Evolutionary conservation across 2,797 vertebrate genomes (phyloP).

Genomic region (Crypturellus tataupa): DNA sequence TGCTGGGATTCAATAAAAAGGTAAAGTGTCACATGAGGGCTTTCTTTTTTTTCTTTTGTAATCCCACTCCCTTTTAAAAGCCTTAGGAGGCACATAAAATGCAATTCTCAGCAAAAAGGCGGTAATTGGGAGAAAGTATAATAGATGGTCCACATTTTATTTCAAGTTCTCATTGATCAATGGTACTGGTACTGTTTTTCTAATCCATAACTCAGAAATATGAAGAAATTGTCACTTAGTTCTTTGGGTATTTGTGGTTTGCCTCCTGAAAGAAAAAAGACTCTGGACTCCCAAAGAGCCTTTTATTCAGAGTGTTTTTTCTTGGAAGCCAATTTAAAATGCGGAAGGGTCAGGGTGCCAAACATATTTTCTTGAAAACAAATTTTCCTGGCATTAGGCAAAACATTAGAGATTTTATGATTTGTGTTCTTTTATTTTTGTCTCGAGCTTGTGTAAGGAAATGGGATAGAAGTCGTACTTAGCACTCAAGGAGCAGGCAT

Average conservation of each 20-base stretch:
- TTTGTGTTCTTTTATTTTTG: not conserved
- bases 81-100: constrained; percentile 47
- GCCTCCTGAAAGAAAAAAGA: not conserved
- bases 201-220: constrained; percentile 48
- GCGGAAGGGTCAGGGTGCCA: not conserved
- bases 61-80: not conserved
- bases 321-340: not conserved
- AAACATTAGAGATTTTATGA: not conserved
- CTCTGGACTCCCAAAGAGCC: not conserved
- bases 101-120: constrained; percentile 59
- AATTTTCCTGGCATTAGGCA: not conserved
- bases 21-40: not conserved
- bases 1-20: constrained; percentile 3
- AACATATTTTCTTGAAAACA: not conserved
- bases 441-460: not conserved
- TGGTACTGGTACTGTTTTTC: constrained; percentile 44
- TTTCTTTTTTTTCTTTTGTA: not conserved
- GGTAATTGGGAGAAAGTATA: constrained; percentile 65
- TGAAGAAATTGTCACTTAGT: constrained; percentile 44
- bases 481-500: not conserved
- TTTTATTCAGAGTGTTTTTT: not conserved
- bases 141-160: constrained; percentile 55
- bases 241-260: not conserved
- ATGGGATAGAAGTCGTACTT: not conserved
- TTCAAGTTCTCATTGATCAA: constrained; percentile 66